A percentile compares a stretch with the other conserved stretches of the same genome.
phyloP scores from a whole-genome alignment of 92 coral and sea anemone genomes.

The Epizoanthus rinbou region DNA sequence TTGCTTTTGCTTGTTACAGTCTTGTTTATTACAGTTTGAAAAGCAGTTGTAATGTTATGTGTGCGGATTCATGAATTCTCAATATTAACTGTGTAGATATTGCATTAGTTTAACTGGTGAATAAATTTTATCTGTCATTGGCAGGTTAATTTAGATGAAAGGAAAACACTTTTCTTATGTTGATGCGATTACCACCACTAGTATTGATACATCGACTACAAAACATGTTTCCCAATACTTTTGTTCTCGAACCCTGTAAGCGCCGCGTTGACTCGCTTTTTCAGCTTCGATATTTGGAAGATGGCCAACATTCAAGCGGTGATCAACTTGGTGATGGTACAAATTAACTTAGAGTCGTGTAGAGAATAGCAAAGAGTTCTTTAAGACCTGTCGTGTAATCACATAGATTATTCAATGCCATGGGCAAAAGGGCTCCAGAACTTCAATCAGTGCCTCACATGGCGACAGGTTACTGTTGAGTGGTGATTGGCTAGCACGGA shows the following conservation, averaged over 20 bases:
- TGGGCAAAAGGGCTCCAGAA: slow-evolving; percentile 25
- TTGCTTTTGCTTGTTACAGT: no score
- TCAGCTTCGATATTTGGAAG: slow-evolving; percentile 12
- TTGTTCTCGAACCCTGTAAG: background rate
- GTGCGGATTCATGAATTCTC: background rate
- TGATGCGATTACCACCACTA: slow-evolving; percentile 30
- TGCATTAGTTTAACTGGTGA: slow-evolving; percentile 54
- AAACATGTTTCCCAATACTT: slow-evolving; percentile 27
- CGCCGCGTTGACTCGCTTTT: slow-evolving; percentile 16
- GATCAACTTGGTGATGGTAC: background rate
- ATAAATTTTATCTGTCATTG: slow-evolving; percentile 57
- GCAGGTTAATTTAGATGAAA: slow-evolving; percentile 61
- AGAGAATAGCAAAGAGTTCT: slow-evolving; percentile 8
- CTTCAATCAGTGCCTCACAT: slow-evolving; percentile 28
- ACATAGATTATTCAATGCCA: slow-evolving; percentile 24
- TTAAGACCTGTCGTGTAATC: slow-evolving; percentile 25
- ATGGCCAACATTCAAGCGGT: slow-evolving; percentile 25
- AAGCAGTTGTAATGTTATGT: slow-evolving; percentile 23
- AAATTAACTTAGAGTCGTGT: slow-evolving; percentile 11
- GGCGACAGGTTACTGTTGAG: slow-evolving; percentile 51
- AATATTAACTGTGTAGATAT: slow-evolving; percentile 45
- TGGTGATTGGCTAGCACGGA: slow-evolving; percentile 43
- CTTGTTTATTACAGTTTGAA: background rate
- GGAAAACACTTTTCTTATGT: slow-evolving; percentile 60
- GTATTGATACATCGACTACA: slow-evolving; percentile 16